Evolutionary conservation across 1,140 invertebrate genomes (phyloP), one percentile per base, ranked within the genome.

Genomic region (Fopius arisanus): DNA sequence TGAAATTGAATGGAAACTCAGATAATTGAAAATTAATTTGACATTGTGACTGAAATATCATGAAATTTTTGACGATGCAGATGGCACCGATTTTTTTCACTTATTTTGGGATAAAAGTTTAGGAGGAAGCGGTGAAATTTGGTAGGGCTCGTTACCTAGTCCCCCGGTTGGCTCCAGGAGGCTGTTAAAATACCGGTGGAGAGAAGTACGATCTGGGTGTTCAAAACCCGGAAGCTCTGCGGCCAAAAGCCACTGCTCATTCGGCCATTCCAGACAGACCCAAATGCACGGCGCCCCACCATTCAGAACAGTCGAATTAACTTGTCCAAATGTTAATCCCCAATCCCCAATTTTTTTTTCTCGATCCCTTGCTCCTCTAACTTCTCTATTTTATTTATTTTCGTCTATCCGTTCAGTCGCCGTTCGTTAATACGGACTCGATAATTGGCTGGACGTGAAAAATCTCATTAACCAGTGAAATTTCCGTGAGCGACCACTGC

Each of bases 331-430:
- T 73, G 41, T 63, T 54, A 16, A n/a, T n/a, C n/a, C n/a, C n/a
- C n/a, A n/a, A n/a, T n/a, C 43, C 40, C 41, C 43, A 19, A 31
- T 71, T 63, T 26, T 26, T 68, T 33, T 78, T n/a, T n/a, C n/a
- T n/a, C n/a, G n/a, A 10, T 29, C 43, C 51, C 62, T 31, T 16
- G 51, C 33, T 70, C 28, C 48, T 40, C 54, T 48, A n/a, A n/a
- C 21, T 65, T 54, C 43, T 66, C 67, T 43, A 68, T 41, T 72
- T 66, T 67, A 41, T 73, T 68, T 72, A 62, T 67, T 62, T 65
- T 67, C 33, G 12, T 37, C 65, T n/a, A 19, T 48, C 65, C 16
- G 41, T 62, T 31, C 40, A 14, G 14, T 12, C 43, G 7, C 14
- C 16, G 41, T 43, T 69, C 67, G 23, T 69, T 51, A 69, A 69